Evolutionary conservation across 2,797 vertebrate genomes (phyloP).

Genomic region (Dendrocincla fuliginosa): DNA sequence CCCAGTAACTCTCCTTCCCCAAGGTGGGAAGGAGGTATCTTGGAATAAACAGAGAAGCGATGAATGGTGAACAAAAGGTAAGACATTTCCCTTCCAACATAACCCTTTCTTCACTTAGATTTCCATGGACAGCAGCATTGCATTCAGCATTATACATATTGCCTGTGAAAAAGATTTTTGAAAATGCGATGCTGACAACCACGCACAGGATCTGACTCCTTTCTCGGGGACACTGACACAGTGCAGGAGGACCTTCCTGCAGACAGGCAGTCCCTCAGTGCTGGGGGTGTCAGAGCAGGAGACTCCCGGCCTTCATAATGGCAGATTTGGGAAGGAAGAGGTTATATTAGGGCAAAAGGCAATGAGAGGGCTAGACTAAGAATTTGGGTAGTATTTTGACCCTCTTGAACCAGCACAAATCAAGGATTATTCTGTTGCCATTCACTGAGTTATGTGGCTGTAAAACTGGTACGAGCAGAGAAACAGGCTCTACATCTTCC

Average conservation of each 20-base stretch:
- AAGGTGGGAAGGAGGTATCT: neutral
- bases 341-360: neutral
- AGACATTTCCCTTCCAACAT: neutral
- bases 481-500: slow-evolving; percentile 25
- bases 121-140: neutral
- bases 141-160: neutral
- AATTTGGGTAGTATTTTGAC: slow-evolving; percentile 1
- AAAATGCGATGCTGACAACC: neutral
- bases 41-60: neutral
- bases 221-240: neutral
- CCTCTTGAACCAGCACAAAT: slow-evolving; percentile 32
- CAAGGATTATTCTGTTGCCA: slow-evolving; percentile 13
- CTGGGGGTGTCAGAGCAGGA: neutral
- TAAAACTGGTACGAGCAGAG: slow-evolving; percentile 27
- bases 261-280: neutral
- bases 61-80: neutral
- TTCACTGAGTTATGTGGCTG: slow-evolving; percentile 2
- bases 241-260: neutral
- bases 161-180: neutral
- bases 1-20: neutral
- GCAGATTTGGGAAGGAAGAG: neutral
- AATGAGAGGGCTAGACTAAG: neutral
- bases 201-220: neutral
- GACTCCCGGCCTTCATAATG: neutral
- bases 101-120: neutral